Base-by-base conservation (phyloP, 1,140 invertebrate genomes). In the Cylas formicarius region DNA sequence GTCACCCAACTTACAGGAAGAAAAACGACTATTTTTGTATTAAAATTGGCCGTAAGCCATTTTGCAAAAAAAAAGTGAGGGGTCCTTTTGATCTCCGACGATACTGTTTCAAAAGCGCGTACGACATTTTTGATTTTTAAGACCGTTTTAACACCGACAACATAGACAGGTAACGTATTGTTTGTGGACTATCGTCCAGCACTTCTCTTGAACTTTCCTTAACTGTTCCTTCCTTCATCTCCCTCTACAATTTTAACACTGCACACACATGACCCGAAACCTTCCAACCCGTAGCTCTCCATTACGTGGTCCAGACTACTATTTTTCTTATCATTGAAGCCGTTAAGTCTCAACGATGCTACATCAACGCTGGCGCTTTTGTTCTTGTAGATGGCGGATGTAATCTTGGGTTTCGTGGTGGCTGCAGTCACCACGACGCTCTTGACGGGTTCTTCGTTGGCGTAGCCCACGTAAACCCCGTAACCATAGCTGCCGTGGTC, bases 401-500 rank as follows among this genome's bases (percentile, higher is more conserved):
- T 81, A 14, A 82, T 78, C 7, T 80, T 72, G 2, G 79, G 78
- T 44, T 77, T 81, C 41, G 71, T 73, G n/a, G 66, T 65, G 28
- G 75, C 70, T 3, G 69, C 67, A n/a, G 67, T 67, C 14, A 66
- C 67, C 18, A 41, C 51, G 26, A 18, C 48, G 71, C 71, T 22
- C 56, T 66, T 1, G 68, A 67, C 3, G 64, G 56, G 16, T 57
- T 67, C 65, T 62, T 74, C 61, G 63, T 71, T 47, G 17, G 67
- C 52, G 57, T 75, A 78, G 21, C 71, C 73, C 11, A 68, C 66
- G 54, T 77, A 79, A 10, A 75, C 59, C 18, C 75, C 73, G 60
- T 84, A 83, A 18, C 79, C 80, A 37, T 80, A 79, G 34, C 76
- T 74, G 17, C 80, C 80, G 44, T 77, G 73, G 39, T 82, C 78